Conservation (phyloP, 2,797 vertebrate species). For the Karalla daura region DNA sequence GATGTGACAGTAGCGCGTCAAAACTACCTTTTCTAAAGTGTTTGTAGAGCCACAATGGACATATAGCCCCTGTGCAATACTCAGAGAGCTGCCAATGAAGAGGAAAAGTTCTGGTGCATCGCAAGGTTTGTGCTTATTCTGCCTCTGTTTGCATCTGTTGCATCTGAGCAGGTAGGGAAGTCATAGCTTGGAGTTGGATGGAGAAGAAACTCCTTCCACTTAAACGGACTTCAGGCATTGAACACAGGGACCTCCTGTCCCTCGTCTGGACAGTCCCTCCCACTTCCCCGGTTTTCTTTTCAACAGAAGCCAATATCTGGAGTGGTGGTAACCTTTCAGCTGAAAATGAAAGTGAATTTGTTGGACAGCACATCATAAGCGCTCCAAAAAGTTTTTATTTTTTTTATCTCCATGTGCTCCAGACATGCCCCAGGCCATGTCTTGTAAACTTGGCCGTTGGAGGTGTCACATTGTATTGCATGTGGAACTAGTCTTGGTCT, state of each 20-base stretch:
- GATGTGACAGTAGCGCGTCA: background rate
- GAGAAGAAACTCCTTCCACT: no score
- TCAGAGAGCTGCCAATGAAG: no score
- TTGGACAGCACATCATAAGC: background rate
- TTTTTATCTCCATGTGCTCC: slow-evolving; percentile 9
- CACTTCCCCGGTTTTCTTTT: background rate
- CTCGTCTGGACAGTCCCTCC: no score
- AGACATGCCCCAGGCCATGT: slow-evolving; percentile 22
- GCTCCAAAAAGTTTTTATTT: slow-evolving; percentile 29
- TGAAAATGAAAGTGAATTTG: slow-evolving; percentile 34
- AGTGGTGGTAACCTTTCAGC: background rate
- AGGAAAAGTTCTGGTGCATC: no score
- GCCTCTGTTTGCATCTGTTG: no score
- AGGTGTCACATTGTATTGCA: slow-evolving; percentile 66
- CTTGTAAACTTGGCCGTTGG: slow-evolving; percentile 23
- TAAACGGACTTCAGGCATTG: no score
- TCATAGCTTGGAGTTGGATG: no score
- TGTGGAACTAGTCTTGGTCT: slow-evolving; percentile 45
- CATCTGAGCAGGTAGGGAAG: no score
- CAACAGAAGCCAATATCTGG: background rate
- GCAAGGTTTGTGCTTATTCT: no score
- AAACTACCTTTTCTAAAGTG: no score
- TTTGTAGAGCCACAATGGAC: rapidly evolving
- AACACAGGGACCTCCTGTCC: no score
- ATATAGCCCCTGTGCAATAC: no score